Evolutionary conservation across 2,797 vertebrate genomes (phyloP), one percentile per base, ranked within the genome.

Genomic region (Ispidina lecontei): DNA sequence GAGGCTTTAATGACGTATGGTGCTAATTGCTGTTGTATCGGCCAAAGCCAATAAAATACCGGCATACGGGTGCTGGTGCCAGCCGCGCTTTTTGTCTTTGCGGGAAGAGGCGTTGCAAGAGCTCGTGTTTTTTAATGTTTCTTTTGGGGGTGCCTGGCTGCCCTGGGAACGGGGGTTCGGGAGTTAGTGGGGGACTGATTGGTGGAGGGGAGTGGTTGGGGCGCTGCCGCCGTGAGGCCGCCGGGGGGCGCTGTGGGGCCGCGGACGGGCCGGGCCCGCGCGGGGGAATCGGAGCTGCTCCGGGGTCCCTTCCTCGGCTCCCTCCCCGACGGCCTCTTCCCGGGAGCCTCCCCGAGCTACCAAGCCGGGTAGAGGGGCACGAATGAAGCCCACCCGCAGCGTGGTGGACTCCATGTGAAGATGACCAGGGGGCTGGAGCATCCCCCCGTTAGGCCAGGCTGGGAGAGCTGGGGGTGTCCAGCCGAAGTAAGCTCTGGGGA

Each of bases 111-210:
- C 0, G 2, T 1, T 2, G 17, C 63, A 1, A 1, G 44, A 23
- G 43, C 28, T n/a, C 12, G 2, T 3, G 0, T 10, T 59, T 59
- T 15, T 6, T 0, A 1, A 1, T 3, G 0, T 29, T 25, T 35
- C 62, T 4, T 6, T 7, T 5, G 26, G 28, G 18, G 31, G 37
- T 21, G 12, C 19, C 35, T 28, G 58, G 23, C 35, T 28, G 58
- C 35, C 23, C 33, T 5, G 7, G 15, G 46, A 47, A 13, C 12
- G 46, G 23, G 46, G 23, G 46, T 23, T 14, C 46, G 46, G 22
- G 46, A 23, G 23, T 47, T 22, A 13, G 21, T 23, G 37, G 46
- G 46, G 43, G 37, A 37, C 37, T 11, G 37, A 37, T 37, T 37
- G 22, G 22, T 31, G 6, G 9, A 13, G 22, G 23, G 58, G 35